Evolutionary conservation across 2,113 vertebrate species (phyloP).

Genomic region (Ptychochromis oligacanthus): DNA sequence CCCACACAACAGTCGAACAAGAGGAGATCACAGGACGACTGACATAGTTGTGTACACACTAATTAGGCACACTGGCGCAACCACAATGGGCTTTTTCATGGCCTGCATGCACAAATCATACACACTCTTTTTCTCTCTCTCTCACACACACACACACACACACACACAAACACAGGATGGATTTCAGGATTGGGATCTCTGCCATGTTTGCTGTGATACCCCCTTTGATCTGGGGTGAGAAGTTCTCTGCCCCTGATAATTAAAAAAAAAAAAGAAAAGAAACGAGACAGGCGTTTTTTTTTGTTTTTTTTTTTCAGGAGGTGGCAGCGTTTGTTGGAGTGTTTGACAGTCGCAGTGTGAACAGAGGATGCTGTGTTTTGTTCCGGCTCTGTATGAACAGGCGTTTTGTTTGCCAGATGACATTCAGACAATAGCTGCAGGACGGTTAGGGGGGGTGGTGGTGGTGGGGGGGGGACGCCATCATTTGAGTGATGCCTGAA

Average conservation of each 20-base stretch:
- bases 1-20: conserved; percentile 62
- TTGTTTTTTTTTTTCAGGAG: neutral
- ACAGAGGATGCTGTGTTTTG: conserved; percentile 71
- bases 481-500: conserved; percentile 62
- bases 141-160: neutral
- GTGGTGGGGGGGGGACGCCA: neutral
- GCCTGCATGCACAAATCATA: conserved; percentile 43
- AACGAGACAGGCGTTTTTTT: conserved; percentile 28
- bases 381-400: conserved; percentile 64
- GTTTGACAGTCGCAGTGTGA: conserved; percentile 70
- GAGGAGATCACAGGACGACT: conserved; percentile 65
- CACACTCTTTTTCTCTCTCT: neutral
- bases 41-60: conserved; percentile 77
- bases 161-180: conserved; percentile 26
- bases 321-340: conserved; percentile 53
- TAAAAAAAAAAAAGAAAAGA: neutral
- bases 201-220: conserved; percentile 73
- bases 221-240: conserved; percentile 74
- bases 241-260: conserved; percentile 55
- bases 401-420: conserved; percentile 69
- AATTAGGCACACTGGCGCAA: conserved; percentile 74
- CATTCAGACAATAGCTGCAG: conserved; percentile 68
- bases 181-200: conserved; percentile 61
- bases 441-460: conserved; percentile 31
- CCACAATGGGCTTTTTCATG: conserved; percentile 77